Base-by-base conservation (phyloP, 2,888 invertebrate species). In the Ophion costatus region DNA sequence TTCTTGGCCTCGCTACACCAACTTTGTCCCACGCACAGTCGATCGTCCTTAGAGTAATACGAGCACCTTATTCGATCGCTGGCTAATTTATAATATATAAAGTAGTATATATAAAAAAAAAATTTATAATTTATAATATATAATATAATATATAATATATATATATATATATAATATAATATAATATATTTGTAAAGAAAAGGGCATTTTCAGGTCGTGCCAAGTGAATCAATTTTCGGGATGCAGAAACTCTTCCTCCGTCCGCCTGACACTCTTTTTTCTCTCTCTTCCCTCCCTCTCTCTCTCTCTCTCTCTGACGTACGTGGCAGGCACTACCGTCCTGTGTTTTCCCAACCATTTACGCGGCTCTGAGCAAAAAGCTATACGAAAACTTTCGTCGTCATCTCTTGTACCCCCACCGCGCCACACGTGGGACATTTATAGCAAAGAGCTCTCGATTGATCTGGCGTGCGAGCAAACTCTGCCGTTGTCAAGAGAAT, bases 391-490 rank as follows among this genome's bases (percentile, higher is more conserved):
- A 82, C 57, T 82, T 82, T 82, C 51, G 67, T 82, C 85, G 69
- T 82, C 80, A 74, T 82, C 67, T 69, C 22, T 64, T 63, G 20
- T 71, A 69, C 51, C 61, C 51, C 64, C 67, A 77, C 67, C 24
- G n/a, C 29, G n/a, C 59, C 33, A 66, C 59, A 71, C 56, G 29
- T 76, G 83, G 77, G 84, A 88, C 89, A 88, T 88, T 89, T 88
- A 88, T 89, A 88, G 85, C 84, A 73, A 82, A 82, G 86, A 87
- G 86, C 87, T 87, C 88, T 85, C 90, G 89, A 90, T 90, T 90
- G 90, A 90, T 90, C 87, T 89, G 87, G 87, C 86, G 56, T 82
- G 82, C 81, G 85, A 67, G 73, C 83, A 83, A 88, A 88, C 88
- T 87, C 87, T 86, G 87, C 85, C 88, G 87, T 59, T 87, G 89